Percentiles rank a stretch among this genome's conserved stretches.
These are phyloP conservation scores for Drosophila diplacantha DNA, from an alignment of 2,888 invertebrate genomes.

Conservation along the genomic window DNA sequence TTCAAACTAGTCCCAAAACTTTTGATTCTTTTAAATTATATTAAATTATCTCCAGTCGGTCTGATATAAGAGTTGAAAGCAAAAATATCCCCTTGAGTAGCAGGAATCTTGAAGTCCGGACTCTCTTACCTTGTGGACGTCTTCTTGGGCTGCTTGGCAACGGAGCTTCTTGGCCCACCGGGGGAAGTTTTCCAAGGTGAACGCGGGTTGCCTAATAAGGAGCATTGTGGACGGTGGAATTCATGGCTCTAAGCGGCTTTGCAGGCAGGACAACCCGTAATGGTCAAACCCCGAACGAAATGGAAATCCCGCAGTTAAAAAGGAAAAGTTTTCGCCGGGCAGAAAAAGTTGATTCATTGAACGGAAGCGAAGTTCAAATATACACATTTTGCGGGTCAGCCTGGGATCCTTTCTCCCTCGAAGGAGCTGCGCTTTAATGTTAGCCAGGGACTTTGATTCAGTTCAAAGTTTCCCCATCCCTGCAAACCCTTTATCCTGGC, in stretches of 20 bases:
- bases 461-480: slow-evolving; percentile 5
- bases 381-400: slow-evolving; percentile 28
- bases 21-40: neutral
- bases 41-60: neutral
- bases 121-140: slow-evolving; percentile 27
- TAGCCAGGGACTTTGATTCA: slow-evolving; percentile 3
- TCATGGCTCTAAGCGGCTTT: slow-evolving; percentile 63
- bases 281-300: slow-evolving; percentile 33
- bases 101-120: neutral
- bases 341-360: slow-evolving; percentile 32
- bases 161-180: slow-evolving; percentile 45
- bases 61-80: neutral
- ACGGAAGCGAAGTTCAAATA: slow-evolving; percentile 27
- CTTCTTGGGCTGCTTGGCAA: slow-evolving; percentile 52
- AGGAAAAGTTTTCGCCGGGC: slow-evolving; percentile 26
- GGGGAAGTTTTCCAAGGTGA: slow-evolving; percentile 50
- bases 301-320: slow-evolving; percentile 40
- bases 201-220: slow-evolving; percentile 61
- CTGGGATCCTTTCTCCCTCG: neutral
- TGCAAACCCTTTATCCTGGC: neutral
- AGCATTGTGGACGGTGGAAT: slow-evolving; percentile 37
- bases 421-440: slow-evolving; percentile 8
- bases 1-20: neutral
- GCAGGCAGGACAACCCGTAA: slow-evolving; percentile 40
- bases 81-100: slow-evolving; percentile 1